These are phyloP conservation scores for Lasius fuliginosus DNA, from an alignment of 2,888 invertebrate genomes.

Conservation along the genomic window DNA sequence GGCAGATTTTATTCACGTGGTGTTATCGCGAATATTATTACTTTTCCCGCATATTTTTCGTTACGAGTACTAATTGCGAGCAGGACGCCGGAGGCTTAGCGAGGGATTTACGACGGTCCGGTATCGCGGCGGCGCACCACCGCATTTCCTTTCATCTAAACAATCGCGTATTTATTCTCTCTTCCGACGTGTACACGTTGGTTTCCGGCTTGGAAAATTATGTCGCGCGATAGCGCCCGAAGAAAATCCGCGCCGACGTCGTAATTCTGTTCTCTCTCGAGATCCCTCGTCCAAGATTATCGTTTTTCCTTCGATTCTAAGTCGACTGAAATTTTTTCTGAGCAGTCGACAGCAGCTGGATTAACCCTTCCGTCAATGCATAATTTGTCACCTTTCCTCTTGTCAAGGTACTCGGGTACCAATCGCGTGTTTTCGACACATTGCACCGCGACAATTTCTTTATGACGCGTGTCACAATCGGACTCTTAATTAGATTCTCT, in stretches of 20 bases:
- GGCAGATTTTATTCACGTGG: conserved; percentile 59
- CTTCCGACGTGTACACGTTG: conserved; percentile 18
- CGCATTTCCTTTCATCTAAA: conserved; percentile 40
- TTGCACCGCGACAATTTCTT: too few species aligned
- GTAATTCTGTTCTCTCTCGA: neutral
- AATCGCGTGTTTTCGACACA: too few species aligned
- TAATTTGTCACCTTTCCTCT: too few species aligned
- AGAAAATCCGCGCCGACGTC: conserved; percentile 5
- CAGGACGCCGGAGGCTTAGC: conserved; percentile 9
- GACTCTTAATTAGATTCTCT: neutral
- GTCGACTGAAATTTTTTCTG: neutral
- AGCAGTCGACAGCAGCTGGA: neutral
- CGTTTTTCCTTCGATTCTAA: neutral
- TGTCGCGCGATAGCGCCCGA: conserved; percentile 12
- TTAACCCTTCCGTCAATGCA: too few species aligned
- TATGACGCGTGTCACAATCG: conserved; percentile 15
- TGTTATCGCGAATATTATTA: conserved; percentile 56
- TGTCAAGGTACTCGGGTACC: too few species aligned
- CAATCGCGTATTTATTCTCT: conserved; percentile 34
- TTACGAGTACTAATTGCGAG: conserved; percentile 59
- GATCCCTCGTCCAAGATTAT: neutral
- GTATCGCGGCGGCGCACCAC: conserved; percentile 24
- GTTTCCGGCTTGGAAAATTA: conserved; percentile 43
- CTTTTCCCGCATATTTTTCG: conserved; percentile 63
- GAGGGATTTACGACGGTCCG: conserved; percentile 60